A percentile compares a stretch with the other conserved stretches of the same genome.
Conservation (phyloP, 1,140 invertebrate genomes). For the Ptiloglossa arizonensis region DNA sequence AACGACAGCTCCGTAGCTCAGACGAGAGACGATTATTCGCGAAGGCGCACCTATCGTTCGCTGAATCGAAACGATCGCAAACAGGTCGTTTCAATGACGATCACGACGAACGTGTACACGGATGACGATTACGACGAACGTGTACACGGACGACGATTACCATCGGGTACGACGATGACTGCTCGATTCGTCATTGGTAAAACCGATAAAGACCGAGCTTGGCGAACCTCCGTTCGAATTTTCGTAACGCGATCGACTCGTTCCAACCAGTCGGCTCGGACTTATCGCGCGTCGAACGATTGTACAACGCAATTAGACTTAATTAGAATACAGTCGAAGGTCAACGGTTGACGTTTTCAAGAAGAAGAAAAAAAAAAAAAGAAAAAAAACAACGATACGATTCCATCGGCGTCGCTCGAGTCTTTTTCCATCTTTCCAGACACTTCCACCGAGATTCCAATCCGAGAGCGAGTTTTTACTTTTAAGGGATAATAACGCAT, state of each 20-base stretch:
- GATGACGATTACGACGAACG: no score
- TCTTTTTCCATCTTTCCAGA: neutral
- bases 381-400: no score
- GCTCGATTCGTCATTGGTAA: constrained; percentile 9
- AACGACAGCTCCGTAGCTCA: neutral
- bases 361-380: constrained; percentile 7
- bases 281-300: constrained; percentile 20
- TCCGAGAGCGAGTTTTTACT: no score
- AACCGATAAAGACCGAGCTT: neutral
- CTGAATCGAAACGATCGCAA: constrained; percentile 8
- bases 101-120: no score
- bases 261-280: neutral
- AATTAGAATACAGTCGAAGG: constrained; percentile 50
- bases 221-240: neutral
- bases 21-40: neutral
- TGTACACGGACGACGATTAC: no score
- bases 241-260: neutral
- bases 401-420: no score
- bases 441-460: no score
- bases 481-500: no score
- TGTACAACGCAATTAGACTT: constrained; percentile 51
- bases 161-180: neutral
- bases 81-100: neutral
- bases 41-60: constrained; percentile 5
- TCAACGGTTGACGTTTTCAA: neutral